phyloP scores from a whole-genome alignment of 2,113 vertebrate genomes.

The Dolichotis patagonum region DNA sequence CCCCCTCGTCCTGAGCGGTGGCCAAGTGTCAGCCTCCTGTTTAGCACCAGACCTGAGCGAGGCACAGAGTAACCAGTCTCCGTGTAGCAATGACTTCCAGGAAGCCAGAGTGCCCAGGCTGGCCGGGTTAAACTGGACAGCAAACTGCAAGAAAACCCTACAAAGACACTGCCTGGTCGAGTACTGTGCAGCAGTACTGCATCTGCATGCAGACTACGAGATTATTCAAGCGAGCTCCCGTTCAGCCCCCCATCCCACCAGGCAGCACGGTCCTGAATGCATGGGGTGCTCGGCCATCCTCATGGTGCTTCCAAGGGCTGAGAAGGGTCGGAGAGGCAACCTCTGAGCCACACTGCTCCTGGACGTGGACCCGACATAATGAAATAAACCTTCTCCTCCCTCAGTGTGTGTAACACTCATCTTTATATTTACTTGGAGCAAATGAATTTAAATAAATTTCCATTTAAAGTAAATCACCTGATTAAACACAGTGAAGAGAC shows the following conservation, averaged over 20 bases:
- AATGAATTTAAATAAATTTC: slow-evolving; percentile 43
- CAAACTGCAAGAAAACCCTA: background rate
- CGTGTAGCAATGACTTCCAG: fast-evolving
- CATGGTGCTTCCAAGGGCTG: background rate
- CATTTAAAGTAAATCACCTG: slow-evolving; percentile 30
- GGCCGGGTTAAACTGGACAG: too few species aligned
- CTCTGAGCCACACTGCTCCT: too few species aligned
- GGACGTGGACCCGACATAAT: background rate
- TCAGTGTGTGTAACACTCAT: background rate
- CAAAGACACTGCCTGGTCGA: background rate
- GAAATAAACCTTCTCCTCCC: background rate
- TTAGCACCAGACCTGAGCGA: background rate
- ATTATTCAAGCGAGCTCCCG: background rate
- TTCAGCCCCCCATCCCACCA: background rate
- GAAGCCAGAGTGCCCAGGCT: background rate
- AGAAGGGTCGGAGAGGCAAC: too few species aligned
- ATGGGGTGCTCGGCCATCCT: too few species aligned
- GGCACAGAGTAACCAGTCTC: background rate
- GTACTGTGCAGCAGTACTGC: background rate
- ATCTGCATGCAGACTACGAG: background rate
- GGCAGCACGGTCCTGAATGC: fast-evolving
- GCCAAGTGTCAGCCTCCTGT: background rate
- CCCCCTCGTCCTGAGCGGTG: too few species aligned
- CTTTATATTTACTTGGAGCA: slow-evolving; percentile 19
- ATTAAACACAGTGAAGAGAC: background rate